These are phyloP conservation scores for Agrochola litura DNA, from an alignment of 2,888 invertebrate genomes.

Conservation along the genomic window DNA sequence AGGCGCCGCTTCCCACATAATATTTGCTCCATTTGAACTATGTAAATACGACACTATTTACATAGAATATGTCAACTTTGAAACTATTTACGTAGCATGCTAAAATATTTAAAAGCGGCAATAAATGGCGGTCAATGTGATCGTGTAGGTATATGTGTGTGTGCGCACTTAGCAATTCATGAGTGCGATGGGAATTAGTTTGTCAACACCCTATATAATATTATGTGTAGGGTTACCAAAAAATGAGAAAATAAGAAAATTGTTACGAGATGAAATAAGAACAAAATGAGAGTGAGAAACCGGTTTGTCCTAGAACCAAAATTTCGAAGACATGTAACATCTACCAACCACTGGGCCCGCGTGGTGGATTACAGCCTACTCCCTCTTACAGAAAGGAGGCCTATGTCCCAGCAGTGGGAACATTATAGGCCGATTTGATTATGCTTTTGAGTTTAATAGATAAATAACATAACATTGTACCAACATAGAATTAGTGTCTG, in stretches of 20 bases:
- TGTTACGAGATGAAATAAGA: too few species aligned
- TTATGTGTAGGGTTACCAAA: background rate
- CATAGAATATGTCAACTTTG: constrained; percentile 49
- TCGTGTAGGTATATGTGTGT: constrained; percentile 55
- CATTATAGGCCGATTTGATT: too few species aligned
- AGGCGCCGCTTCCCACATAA: constrained; percentile 48
- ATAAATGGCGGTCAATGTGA: constrained; percentile 52
- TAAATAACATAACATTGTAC: background rate
- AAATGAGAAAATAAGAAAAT: too few species aligned
- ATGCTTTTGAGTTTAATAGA: too few species aligned
- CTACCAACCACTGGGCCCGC: too few species aligned
- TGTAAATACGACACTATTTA: constrained; percentile 46
- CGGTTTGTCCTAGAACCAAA: too few species aligned
- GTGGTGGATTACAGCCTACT: too few species aligned
- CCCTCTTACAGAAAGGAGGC: too few species aligned
- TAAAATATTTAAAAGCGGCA: constrained; percentile 63
- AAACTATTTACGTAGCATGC: constrained; percentile 59
- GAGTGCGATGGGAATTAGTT: constrained; percentile 72
- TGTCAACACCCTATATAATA: constrained; percentile 68
- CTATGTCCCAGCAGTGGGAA: too few species aligned
- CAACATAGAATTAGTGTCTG: background rate
- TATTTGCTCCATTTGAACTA: constrained; percentile 59
- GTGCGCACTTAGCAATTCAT: constrained; percentile 75
- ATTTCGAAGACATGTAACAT: too few species aligned
- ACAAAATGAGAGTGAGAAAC: background rate